These are phyloP conservation scores for Acronicta aceris DNA, from an alignment of 2,888 invertebrate species.

Conservation along the genomic window DNA sequence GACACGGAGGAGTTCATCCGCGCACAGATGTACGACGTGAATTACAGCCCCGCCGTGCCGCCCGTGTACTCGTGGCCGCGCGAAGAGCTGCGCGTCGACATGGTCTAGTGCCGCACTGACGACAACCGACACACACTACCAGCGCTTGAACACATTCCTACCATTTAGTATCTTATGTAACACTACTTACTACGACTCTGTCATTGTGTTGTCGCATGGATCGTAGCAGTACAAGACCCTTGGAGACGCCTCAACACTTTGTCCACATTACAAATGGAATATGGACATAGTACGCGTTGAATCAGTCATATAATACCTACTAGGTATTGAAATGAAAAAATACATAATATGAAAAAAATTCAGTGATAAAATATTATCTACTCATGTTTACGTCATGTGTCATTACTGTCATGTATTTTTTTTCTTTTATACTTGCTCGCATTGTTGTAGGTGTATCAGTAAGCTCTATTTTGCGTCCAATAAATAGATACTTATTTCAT, in stretches of 20 bases:
- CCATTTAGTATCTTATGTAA: not conserved
- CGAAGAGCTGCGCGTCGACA: slow-evolving; percentile 61
- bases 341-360: no score
- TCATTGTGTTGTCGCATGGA: not conserved
- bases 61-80: slow-evolving; percentile 88
- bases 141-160: slow-evolving; percentile 15
- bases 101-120: slow-evolving; percentile 62
- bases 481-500: no score
- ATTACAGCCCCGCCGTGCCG: slow-evolving; percentile 92
- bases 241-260: not conserved
- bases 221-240: no score
- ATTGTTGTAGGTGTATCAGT: no score
- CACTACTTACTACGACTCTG: not conserved
- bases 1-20: slow-evolving; percentile 93
- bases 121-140: not conserved
- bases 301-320: no score
- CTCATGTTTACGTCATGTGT: no score
- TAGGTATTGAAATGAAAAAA: no score
- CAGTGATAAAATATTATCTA: no score
- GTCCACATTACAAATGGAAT: not conserved
- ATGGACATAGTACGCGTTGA: no score
- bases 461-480: not conserved
- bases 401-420: no score
- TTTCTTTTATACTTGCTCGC: no score
- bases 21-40: slow-evolving; percentile 94